phyloP scores from a whole-genome alignment of 2,797 vertebrate genomes.

The Notoglanidium macrostoma region DNA sequence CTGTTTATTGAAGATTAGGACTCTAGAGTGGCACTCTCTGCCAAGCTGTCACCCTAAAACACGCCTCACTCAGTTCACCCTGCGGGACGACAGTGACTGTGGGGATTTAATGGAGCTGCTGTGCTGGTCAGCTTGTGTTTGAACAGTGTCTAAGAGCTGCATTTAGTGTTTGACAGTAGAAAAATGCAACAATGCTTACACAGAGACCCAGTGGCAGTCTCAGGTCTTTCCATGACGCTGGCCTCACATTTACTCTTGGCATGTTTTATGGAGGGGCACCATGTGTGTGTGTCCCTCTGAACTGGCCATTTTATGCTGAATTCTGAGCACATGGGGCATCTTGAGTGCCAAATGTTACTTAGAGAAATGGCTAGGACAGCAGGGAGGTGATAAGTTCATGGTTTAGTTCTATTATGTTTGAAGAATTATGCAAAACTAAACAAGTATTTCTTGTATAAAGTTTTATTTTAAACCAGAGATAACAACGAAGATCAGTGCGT shows the following conservation, averaged over 20 bases:
- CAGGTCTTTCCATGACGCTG: constrained; percentile 50
- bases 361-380: neutral
- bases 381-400: neutral
- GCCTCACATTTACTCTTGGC: constrained; percentile 42
- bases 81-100: constrained; percentile 22
- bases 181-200: constrained; percentile 26
- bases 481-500: neutral
- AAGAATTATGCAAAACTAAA: neutral
- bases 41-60: constrained; percentile 46
- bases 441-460: neutral
- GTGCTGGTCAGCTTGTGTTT: constrained; percentile 43
- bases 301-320: constrained; percentile 22
- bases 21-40: constrained; percentile 45
- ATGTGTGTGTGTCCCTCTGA: constrained; percentile 14
- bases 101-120: constrained; percentile 34
- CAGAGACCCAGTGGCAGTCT: constrained; percentile 23
- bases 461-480: neutral
- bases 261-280: constrained; percentile 43
- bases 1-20: constrained; percentile 68
- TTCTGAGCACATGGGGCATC: constrained; percentile 27
- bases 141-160: constrained; percentile 42
- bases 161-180: constrained; percentile 48
- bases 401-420: neutral
- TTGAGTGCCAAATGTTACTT: neutral
- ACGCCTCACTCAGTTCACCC: constrained; percentile 28